Percentiles rank a stretch among this genome's conserved stretches.
Conservation (phyloP, 2,797 vertebrate genomes). For the Spinus pinus region DNA sequence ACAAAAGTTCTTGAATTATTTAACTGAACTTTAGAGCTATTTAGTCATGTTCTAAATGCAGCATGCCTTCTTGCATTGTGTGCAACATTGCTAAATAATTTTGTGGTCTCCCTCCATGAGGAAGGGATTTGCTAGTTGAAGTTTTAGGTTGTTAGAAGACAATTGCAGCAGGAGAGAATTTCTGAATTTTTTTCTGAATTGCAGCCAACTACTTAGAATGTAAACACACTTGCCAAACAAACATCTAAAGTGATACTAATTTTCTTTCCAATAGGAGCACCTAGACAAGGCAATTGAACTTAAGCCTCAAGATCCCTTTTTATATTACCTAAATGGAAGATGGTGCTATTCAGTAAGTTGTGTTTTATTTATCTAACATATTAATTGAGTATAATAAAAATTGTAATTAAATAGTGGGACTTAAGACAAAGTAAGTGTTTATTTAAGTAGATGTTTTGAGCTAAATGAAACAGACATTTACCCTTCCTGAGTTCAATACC, state of each 20-base stretch:
- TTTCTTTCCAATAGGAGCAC: constrained; percentile 85
- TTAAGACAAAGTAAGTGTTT: neutral
- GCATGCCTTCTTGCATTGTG: neutral
- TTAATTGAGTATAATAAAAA: neutral
- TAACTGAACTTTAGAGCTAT: neutral
- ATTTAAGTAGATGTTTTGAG: neutral
- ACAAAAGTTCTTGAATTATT: neutral
- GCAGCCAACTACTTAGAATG: neutral
- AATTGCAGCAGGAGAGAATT: neutral
- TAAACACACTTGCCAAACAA: neutral
- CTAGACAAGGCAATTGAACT: constrained; percentile 93
- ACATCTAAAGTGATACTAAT: neutral
- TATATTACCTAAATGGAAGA: constrained; percentile 94
- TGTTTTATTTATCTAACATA: neutral
- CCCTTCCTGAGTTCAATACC: neutral
- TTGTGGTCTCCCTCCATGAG: neutral
- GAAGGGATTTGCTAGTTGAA: neutral
- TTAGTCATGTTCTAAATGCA: neutral
- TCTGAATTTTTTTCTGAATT: neutral
- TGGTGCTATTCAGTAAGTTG: constrained; percentile 95
- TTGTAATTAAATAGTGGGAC: neutral
- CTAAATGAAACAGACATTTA: neutral
- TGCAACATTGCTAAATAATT: neutral
- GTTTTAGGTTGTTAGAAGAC: neutral
- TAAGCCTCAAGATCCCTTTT: constrained; percentile 90